Evolutionary conservation across 1,140 invertebrate genomes (phyloP).

Genomic region (Drosophila parvula): DNA sequence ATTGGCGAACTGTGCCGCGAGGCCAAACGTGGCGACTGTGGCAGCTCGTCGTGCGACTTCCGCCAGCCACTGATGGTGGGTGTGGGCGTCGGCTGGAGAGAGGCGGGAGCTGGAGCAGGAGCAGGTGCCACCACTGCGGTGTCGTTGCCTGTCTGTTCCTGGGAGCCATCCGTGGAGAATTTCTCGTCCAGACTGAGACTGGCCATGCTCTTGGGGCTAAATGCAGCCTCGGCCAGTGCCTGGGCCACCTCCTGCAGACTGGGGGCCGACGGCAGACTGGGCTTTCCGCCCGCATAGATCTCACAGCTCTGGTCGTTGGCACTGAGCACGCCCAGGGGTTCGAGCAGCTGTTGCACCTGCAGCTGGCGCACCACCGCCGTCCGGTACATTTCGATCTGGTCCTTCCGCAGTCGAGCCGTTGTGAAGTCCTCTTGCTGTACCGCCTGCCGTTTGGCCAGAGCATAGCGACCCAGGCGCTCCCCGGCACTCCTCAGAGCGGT

Average conservation of each 20-base stretch:
- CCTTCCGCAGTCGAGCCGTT: constrained; percentile 93
- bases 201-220: constrained; percentile 59
- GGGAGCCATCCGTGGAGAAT: constrained; percentile 58
- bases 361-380: constrained; percentile 89
- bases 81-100: constrained; percentile 46
- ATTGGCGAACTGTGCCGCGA: constrained; percentile 81
- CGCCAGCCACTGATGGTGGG: constrained; percentile 34
- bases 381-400: constrained; percentile 92
- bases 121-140: constrained; percentile 3
- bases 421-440: constrained; percentile 96
- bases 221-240: constrained; percentile 66
- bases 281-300: constrained; percentile 76
- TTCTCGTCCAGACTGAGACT: constrained; percentile 63
- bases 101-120: constrained; percentile 17
- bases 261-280: constrained; percentile 74
- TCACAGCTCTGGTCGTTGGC: constrained; percentile 79
- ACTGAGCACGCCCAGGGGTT: constrained; percentile 88
- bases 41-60: constrained; percentile 81
- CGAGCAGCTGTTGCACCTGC: constrained; percentile 90
- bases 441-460: constrained; percentile 95
- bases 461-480: constrained; percentile 94
- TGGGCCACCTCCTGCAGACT: constrained; percentile 83
- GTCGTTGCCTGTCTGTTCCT: constrained; percentile 41
- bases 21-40: constrained; percentile 77
- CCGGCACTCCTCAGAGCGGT: constrained; percentile 92